Base-by-base conservation (phyloP, 2,113 vertebrate species). In the Seriola quinqueradiata region DNA sequence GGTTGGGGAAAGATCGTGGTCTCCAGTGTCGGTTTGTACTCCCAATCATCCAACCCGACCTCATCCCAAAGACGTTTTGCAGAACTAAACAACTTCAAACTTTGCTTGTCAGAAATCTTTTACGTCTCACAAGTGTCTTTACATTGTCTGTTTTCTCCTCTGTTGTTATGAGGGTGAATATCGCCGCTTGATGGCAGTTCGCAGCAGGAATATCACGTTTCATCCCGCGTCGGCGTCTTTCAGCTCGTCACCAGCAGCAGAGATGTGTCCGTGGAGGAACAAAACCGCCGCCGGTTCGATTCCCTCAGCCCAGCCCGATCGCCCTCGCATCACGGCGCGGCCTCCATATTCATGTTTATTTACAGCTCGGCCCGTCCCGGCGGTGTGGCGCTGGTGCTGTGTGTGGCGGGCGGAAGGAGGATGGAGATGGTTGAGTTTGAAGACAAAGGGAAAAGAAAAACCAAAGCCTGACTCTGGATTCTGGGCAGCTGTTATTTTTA, bases 401-500 rank as follows among this genome's bases (percentile, higher is more conserved):
- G 11, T 3, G 12, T 11, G 5, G 38, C 1, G 44, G 9, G 50
- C 7, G 80, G 55, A 23, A 25, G 79, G 78, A 84, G 70, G 59
- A 36, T 28, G 28, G 1, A 61, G 60, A 32, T 1, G 66, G 17
- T 57, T 38, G 58, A 38, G 64, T 79, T 2, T 14, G 46, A 77
- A 80, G 81, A 87, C 75, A 75, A 83, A 90, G 67, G 60, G 78
- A 75, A 70, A 68, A 66, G 48, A 74, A 74, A 74, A 81, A 77
- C 61, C 52, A 3, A 71, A 40, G 73, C 82, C 83, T 85, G 72
- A 64, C 71, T 83, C 63, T 71, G 71, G 86, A 77, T 87, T 80
- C 75, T 23, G 87, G 64, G 67, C 55, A 63, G 68, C 83, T 87
- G 92, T 90, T 94, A 95, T 95, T 93, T 95, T 94, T 94, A 93